phyloP scores from a whole-genome alignment of 2,797 vertebrate species.

The Cynodonichthys magdalenae region DNA sequence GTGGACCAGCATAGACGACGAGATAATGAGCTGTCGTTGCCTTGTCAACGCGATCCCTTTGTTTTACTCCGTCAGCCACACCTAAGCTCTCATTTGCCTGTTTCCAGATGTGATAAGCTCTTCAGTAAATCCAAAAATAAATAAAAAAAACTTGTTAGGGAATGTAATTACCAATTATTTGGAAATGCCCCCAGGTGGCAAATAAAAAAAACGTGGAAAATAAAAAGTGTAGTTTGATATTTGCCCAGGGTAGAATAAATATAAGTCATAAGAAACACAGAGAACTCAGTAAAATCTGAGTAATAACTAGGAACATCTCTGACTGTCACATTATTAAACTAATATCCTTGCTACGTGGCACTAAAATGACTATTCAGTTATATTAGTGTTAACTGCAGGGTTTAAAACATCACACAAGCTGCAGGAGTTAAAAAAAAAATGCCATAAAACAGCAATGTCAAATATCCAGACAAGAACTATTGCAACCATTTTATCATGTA shows the following conservation, averaged over 20 bases:
- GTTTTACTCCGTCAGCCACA: conserved; percentile 15
- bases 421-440: too few species aligned
- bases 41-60: conserved; percentile 68
- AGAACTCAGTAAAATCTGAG: not conserved
- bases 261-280: not conserved
- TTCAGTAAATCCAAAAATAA: conserved; percentile 50
- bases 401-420: too few species aligned
- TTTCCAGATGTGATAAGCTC: conserved; percentile 39
- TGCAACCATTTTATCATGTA: too few species aligned
- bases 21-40: conserved; percentile 79
- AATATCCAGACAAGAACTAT: too few species aligned
- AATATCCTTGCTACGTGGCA: not conserved
- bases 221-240: not conserved
- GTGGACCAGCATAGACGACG: conserved; percentile 73
- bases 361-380: not conserved
- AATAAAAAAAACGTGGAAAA: conserved; percentile 11
- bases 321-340: too few species aligned
- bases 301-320: not conserved
- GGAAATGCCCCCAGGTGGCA: conserved; percentile 38
- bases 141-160: conserved; percentile 24
- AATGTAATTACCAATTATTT: conserved; percentile 59
- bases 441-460: too few species aligned
- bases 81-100: conserved; percentile 44
- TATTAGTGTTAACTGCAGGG: too few species aligned
- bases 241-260: not conserved